These are phyloP conservation scores for Pantherophis guttatus DNA, from an alignment of 2,113 vertebrate genomes.

Conservation along the genomic window DNA sequence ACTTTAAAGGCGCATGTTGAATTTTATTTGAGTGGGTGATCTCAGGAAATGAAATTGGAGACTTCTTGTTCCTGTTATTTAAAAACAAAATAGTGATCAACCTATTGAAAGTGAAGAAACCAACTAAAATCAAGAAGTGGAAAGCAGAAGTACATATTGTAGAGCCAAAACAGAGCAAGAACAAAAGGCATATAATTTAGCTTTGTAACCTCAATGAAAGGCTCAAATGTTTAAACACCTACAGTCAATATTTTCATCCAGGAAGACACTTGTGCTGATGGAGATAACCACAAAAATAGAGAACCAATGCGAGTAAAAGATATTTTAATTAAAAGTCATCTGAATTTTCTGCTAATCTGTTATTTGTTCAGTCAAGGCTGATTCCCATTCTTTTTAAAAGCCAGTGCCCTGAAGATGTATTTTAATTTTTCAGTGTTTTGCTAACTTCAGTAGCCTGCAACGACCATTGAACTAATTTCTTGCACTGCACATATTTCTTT, in stretches of 20 bases:
- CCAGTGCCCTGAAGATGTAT: not conserved
- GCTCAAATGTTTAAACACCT: not conserved
- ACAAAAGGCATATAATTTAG: not conserved
- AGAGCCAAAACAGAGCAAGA: not conserved
- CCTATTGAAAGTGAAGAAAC: not conserved
- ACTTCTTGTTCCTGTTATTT: not conserved
- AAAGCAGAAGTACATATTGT: not conserved
- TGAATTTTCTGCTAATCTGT: not conserved
- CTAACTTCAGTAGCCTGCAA: not conserved
- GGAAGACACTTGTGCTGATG: not conserved
- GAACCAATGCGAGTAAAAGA: not conserved
- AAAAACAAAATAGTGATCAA: not conserved
- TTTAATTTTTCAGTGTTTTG: not conserved
- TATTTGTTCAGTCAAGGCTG: not conserved
- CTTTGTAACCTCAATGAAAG: not conserved
- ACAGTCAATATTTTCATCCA: not conserved
- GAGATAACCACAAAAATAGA: not conserved
- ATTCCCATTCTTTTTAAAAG: not conserved
- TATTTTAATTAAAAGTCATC: not conserved
- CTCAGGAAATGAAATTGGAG: not conserved
- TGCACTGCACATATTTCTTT: not conserved
- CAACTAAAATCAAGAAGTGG: not conserved
- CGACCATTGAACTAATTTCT: not conserved
- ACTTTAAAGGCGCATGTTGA: not conserved
- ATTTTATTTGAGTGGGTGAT: not conserved